Percentiles rank a stretch among this genome's conserved stretches.
phyloP scores from a whole-genome alignment of 2,113 vertebrate genomes.

The Hemiscyllium ocellatum region DNA sequence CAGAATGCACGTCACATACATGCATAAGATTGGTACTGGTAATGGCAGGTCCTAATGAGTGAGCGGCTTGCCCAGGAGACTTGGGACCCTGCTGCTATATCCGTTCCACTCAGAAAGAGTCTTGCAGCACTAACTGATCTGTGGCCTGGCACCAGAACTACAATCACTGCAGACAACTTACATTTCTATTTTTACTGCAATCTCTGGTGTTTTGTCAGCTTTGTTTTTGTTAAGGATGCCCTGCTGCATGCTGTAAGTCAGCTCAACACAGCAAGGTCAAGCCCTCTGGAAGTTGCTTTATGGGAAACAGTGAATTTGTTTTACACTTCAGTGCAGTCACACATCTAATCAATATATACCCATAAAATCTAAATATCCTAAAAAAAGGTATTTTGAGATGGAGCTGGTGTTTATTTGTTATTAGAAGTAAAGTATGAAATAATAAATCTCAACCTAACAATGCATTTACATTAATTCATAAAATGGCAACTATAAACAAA shows the following conservation, averaged over 20 bases:
- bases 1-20: slow-evolving; percentile 83
- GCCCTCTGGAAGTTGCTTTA: slow-evolving; percentile 23
- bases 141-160: slow-evolving; percentile 75
- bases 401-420: not conserved
- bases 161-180: slow-evolving; percentile 78
- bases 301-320: slow-evolving; percentile 23
- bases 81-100: slow-evolving; percentile 77
- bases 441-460: not conserved
- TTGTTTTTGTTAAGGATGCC: slow-evolving; percentile 60
- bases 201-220: slow-evolving; percentile 79
- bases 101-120: slow-evolving; percentile 62
- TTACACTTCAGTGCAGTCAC: not conserved
- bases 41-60: slow-evolving; percentile 88
- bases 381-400: not conserved
- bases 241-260: slow-evolving; percentile 51
- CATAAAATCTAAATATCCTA: slow-evolving; percentile 5
- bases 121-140: slow-evolving; percentile 77
- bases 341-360: slow-evolving; percentile 5
- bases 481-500: not conserved
- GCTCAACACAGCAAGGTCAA: slow-evolving; percentile 54
- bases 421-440: not conserved
- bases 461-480: not conserved
- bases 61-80: slow-evolving; percentile 75
- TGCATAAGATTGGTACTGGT: slow-evolving; percentile 76
- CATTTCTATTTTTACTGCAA: slow-evolving; percentile 62